These are phyloP conservation scores for Octodon degus DNA, from an alignment of 2,113 vertebrate species.

Conservation along the genomic window DNA sequence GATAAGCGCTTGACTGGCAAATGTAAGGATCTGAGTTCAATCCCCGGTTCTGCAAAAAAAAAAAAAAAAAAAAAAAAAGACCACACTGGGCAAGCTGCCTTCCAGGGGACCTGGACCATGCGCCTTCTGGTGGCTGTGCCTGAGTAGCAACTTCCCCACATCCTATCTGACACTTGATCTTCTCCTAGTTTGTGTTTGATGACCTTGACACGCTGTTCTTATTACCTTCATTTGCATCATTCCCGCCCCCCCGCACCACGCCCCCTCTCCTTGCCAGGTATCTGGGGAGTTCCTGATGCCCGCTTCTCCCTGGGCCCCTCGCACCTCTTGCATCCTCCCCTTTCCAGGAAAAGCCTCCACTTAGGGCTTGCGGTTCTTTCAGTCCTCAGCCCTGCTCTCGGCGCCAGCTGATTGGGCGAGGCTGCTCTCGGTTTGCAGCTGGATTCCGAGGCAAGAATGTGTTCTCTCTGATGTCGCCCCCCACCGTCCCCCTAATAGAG, in stretches of 20 bases:
- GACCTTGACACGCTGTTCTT: background rate
- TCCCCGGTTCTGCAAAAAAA: no score
- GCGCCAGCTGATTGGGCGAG: background rate
- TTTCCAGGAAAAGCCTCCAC: background rate
- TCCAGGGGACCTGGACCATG: background rate
- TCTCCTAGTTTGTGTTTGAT: constrained; percentile 61
- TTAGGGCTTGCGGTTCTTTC: background rate
- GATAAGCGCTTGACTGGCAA: no score
- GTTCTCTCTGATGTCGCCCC: background rate
- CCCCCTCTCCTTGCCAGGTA: background rate
- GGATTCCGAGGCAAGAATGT: no score
- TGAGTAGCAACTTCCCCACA: constrained; percentile 31
- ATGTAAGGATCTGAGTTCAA: no score
- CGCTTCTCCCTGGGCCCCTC: rapidly evolving
- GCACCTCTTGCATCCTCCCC: background rate
- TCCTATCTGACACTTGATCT: constrained; percentile 62
- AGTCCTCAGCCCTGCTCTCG: background rate
- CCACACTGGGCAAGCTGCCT: background rate
- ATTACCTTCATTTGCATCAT: background rate
- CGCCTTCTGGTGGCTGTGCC: background rate
- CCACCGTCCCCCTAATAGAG: background rate
- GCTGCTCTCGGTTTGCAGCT: background rate
- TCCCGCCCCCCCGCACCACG: no score
- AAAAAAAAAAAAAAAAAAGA: background rate
- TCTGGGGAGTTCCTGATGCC: background rate